A percentile compares a stretch with the other conserved stretches of the same genome.
Conservation (phyloP, 2,797 vertebrate species). For the Craterocephalus amniculus region DNA sequence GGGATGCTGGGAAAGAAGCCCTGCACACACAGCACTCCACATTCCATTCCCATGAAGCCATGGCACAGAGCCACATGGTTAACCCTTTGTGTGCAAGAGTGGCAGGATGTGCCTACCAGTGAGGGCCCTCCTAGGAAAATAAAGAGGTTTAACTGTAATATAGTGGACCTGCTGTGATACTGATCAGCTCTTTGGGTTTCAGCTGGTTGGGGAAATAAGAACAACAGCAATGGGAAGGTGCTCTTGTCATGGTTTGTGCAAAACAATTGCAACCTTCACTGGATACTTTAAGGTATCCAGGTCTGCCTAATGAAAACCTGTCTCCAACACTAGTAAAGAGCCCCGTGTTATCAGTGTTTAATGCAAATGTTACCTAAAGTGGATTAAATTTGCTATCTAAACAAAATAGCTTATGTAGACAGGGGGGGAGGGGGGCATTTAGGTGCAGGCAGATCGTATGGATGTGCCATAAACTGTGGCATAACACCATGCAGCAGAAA, state of each 20-base stretch:
- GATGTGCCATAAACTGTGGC: conserved; percentile 72
- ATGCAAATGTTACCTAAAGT: conserved; percentile 42
- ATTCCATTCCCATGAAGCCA: conserved; percentile 98
- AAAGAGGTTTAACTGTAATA: conserved; percentile 52
- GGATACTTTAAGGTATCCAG: conserved; percentile 53
- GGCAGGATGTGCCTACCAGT: conserved; percentile 58
- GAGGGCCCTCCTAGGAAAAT: conserved; percentile 37
- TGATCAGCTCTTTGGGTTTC: conserved; percentile 45
- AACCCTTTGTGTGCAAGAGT: conserved; percentile 72
- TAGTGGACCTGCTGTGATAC: conserved; percentile 61
- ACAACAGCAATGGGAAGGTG: conserved; percentile 57
- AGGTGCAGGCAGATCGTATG: conserved; percentile 42
- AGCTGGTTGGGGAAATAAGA: conserved; percentile 44
- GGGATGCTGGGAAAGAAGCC: conserved; percentile 90
- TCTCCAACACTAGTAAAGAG: conserved; percentile 39
- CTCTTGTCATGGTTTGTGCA: conserved; percentile 53
- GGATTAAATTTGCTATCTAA: conserved; percentile 41
- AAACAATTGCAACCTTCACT: conserved; percentile 62
- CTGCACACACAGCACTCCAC: conserved; percentile 89
- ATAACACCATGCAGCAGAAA: conserved; percentile 75
- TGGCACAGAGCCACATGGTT: conserved; percentile 81
- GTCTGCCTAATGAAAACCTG: conserved; percentile 63
- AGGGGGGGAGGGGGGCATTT: conserved; percentile 43
- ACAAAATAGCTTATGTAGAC: conserved; percentile 30
- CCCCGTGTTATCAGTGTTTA: conserved; percentile 37